Base-by-base conservation (phyloP, 1,140 invertebrate genomes). In the Macrosteles quadrilineatus region DNA sequence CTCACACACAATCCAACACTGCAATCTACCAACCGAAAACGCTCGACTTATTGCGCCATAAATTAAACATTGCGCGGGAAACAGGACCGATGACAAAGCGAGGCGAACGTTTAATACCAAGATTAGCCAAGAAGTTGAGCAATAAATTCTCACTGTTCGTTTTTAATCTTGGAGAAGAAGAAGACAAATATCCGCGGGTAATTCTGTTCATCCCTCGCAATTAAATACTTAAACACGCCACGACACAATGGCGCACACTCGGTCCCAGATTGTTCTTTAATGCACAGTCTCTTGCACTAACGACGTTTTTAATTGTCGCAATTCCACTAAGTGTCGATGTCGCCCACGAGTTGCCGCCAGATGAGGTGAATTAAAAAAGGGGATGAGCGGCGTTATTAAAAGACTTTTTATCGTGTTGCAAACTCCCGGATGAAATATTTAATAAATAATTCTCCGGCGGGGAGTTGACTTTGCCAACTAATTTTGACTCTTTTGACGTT, bases 71-170 rank as follows among this genome's bases (percentile, higher is more conserved):
- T n/a, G 47, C 47, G 47, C 47, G n/a, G n/a, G n/a, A 4, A 21
- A 50, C 47, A 50, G 47, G 47, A 50, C 47, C 47, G 47, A 50
- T 50, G 47, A 50, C 47, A 50, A 50, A 50, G n/a, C 47, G 47
- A 4, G n/a, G n/a, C 14, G 47, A 4, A 50, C 47, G 47, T 50
- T 50, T 50, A 50, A 50, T 50, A 21, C 47, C 47, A 50, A 50
- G 47, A 50, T 50, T 50, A 50, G 2, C 47, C 47, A 11, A 50
- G 6, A 50, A 50, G 47, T 50, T 50, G 47, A n/a, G 14, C 21
- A 50, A 50, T 50, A 50, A 50, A 50, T 50, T 50, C 47, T 50
- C 47, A 50, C 47, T 11, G 47, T 50, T 50, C 6, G 47, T 50
- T 50, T 50, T 50, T 50, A 50, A 50, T 50, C 47, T 50, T n/a